Evolutionary conservation across 1,140 invertebrate species (phyloP).

Genomic region (Brachionus koreanus): DNA sequence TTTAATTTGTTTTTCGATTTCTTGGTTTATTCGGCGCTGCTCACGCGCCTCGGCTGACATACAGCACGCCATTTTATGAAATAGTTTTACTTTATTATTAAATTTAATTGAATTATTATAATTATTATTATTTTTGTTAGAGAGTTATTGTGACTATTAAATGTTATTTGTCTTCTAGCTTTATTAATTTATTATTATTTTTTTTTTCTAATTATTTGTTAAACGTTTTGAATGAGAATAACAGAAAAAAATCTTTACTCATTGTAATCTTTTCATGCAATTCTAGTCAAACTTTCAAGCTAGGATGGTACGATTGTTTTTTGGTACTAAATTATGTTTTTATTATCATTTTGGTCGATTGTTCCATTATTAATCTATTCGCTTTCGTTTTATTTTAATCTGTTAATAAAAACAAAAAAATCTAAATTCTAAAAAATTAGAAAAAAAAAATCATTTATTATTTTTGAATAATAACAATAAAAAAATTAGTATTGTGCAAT

Average conservation of each 20-base stretch:
- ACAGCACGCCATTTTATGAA: conserved; percentile 69
- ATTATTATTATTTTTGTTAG: conserved; percentile 5
- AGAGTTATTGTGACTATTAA: background rate
- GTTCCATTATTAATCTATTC: background rate
- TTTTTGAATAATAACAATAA: background rate
- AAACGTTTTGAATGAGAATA: conserved; percentile 8
- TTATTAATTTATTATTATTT: background rate
- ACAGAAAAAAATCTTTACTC: conserved; percentile 2
- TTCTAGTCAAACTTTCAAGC: background rate
- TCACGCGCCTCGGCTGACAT: conserved; percentile 99
- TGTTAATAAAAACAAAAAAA: background rate
- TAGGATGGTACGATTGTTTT: background rate
- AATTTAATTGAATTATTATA: background rate
- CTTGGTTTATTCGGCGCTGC: conserved; percentile 99
- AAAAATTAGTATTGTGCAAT: background rate
- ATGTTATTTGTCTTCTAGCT: background rate
- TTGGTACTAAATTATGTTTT: background rate
- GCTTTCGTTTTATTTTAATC: background rate
- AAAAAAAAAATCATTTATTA: background rate
- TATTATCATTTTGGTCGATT: background rate
- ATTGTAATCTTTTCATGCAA: background rate
- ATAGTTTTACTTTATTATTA: conserved; percentile 20
- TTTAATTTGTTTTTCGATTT: conserved; percentile 97
- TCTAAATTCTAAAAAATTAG: background rate
- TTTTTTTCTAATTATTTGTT: background rate